Evolutionary conservation across 2,113 vertebrate genomes (phyloP).

Genomic region (Proterorhinus semilunaris): DNA sequence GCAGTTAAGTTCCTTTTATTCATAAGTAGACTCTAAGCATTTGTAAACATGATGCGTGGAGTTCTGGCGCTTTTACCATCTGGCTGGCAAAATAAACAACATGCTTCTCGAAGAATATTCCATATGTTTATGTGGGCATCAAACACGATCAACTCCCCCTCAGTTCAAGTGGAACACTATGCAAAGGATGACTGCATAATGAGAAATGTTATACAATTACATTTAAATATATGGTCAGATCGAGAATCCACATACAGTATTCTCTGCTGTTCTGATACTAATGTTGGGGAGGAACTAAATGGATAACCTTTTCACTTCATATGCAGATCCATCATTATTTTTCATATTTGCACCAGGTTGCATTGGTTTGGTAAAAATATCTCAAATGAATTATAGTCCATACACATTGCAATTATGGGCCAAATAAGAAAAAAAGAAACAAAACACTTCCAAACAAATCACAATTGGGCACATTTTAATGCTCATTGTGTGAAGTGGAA

Average conservation of each 20-base stretch:
- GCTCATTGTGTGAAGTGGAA: too few relatives aligned
- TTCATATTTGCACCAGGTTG: too few relatives aligned
- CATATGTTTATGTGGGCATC: not conserved
- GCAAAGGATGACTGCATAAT: not conserved
- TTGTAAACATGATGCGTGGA: slow-evolving; percentile 58
- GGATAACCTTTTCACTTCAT: too few relatives aligned
- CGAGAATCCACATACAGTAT: not conserved
- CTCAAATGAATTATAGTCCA: too few relatives aligned
- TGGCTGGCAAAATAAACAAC: slow-evolving; percentile 65
- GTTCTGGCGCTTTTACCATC: slow-evolving; percentile 56
- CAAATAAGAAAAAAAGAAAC: too few relatives aligned
- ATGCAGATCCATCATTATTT: too few relatives aligned
- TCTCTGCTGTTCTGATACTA: not conserved
- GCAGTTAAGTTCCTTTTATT: slow-evolving; percentile 8
- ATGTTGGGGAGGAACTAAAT: too few relatives aligned
- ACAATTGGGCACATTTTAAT: too few relatives aligned
- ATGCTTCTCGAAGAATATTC: slow-evolving; percentile 1
- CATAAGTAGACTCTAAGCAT: slow-evolving; percentile 45
- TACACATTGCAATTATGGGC: too few relatives aligned
- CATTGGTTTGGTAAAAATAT: too few relatives aligned
- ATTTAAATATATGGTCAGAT: not conserved
- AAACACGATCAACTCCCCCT: not conserved
- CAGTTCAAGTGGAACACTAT: not conserved
- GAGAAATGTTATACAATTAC: not conserved
- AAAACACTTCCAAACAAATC: too few relatives aligned